Evolutionary conservation across 2,888 invertebrate species (phyloP).

Genomic region (Phaonia tiefii): DNA sequence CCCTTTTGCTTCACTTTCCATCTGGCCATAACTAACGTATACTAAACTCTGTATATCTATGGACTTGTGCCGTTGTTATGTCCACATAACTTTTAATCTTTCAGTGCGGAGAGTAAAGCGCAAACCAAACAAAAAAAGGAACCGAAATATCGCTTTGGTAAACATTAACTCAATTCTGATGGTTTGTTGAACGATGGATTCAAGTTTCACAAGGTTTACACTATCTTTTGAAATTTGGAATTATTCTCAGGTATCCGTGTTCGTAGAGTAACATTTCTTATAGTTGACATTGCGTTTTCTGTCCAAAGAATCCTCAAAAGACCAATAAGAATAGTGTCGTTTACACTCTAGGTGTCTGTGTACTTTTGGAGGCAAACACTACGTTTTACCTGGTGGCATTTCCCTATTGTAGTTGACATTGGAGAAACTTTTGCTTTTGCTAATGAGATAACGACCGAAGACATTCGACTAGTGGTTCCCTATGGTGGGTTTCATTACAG

Average conservation of each 20-base stretch:
- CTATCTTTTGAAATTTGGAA: conserved; percentile 52
- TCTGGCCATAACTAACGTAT: conserved; percentile 40
- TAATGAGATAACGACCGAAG: neutral
- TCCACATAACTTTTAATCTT: conserved; percentile 44
- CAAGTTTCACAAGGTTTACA: conserved; percentile 41
- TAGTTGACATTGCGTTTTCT: conserved; percentile 2
- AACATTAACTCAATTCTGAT: conserved; percentile 62
- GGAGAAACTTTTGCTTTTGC: neutral
- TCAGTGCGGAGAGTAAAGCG: conserved; percentile 27
- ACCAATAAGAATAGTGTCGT: conserved; percentile 52
- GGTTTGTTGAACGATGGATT: conserved; percentile 13
- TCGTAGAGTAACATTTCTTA: neutral
- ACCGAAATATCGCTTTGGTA: conserved; percentile 59
- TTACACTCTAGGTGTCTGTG: neutral
- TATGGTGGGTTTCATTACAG: too few species aligned
- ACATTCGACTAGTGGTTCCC: neutral
- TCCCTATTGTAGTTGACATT: neutral
- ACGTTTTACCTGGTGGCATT: conserved; percentile 49
- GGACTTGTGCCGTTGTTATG: too few species aligned
- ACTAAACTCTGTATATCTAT: too few species aligned
- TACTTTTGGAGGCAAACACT: conserved; percentile 41
- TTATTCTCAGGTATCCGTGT: conserved; percentile 46
- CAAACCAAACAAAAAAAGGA: conserved; percentile 4
- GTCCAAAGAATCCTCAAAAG: conserved; percentile 45
- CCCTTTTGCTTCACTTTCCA: conserved; percentile 39